Conservation (phyloP, 2,797 vertebrate genomes). For the Hybognathus amarus region DNA sequence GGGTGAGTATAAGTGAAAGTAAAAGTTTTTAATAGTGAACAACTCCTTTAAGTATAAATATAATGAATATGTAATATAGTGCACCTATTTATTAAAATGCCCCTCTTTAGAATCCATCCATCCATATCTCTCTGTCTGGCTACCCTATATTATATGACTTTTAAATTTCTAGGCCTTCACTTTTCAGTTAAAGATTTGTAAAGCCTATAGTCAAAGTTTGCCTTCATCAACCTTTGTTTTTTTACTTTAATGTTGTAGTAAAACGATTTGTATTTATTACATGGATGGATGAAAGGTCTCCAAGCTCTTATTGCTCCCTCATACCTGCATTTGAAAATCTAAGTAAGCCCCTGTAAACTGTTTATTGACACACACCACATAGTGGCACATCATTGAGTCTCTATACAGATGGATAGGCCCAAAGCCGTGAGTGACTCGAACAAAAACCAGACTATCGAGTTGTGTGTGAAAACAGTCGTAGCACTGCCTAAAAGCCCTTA, state of each 20-base stretch:
- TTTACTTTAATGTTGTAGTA: not conserved
- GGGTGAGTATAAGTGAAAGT: too few species aligned
- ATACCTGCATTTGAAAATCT: constrained; percentile 1
- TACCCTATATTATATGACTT: not conserved
- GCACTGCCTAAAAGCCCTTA: constrained; percentile 17
- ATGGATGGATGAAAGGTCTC: not conserved
- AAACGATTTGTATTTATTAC: not conserved
- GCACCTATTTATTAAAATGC: not conserved
- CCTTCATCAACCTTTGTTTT: not conserved
- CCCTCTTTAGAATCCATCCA: not conserved
- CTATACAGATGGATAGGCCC: constrained; percentile 45
- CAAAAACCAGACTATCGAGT: constrained; percentile 68
- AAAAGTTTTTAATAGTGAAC: too few species aligned
- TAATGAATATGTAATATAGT: not conserved
- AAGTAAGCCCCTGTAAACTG: not conserved
- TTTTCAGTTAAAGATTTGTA: constrained; percentile 11
- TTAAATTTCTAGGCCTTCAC: not conserved
- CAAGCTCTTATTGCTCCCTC: constrained; percentile 1
- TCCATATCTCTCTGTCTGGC: not conserved
- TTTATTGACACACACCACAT: constrained; percentile 19
- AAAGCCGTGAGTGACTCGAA: constrained; percentile 50
- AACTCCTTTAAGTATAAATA: not conserved
- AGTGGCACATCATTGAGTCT: constrained; percentile 27
- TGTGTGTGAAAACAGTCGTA: constrained; percentile 43
- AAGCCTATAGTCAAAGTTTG: not conserved